Base-by-base conservation (phyloP, 2,888 invertebrate species). In the Dicycla oo region DNA sequence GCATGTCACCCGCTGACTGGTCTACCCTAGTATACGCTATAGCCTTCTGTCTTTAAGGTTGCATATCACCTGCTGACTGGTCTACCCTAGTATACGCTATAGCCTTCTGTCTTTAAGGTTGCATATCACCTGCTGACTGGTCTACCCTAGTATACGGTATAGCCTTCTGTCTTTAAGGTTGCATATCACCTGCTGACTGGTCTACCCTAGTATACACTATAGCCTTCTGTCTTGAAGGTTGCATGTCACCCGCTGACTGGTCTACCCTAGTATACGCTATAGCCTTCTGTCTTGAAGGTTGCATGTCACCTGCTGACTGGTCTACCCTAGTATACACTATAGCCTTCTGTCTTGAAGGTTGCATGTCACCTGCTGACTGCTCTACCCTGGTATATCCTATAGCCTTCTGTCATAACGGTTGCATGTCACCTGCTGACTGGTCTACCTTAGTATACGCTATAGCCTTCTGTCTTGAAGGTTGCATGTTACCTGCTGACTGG, bases 131-230 rank as follows among this genome's bases (percentile, higher is more conserved):
- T 30, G 51, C 30, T 5, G 6, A 18, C n/a, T 57, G n/a, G 1
- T 3, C 38, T 2, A 40, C 38, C 20, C 10, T 15, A 3, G 0
- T 4, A 4, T 2, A 11, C 23, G 0, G 0, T 1, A 2, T 15
- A 15, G 20, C 20, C 40, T 66, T 40, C 30, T 66, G 30, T 8
- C 15, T 1, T 10, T n/a, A 3, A 13, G 15, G 40, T 6, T 15
- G 8, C 8, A 43, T 18, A 23, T 18, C 15, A 20, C 1, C 18
- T 30, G 51, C 30, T 5, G 6, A 18, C n/a, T 57, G n/a, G 1
- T 3, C 38, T 2, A 40, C 38, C 20, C 10, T 15, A 3, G 0
- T 4, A 4, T 2, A 11, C 23, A 0, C 1, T 1, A 2, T 15
- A 15, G 20, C 20, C 40, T 66, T 40, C 30, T 66, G 30, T 8